phyloP scores from a whole-genome alignment of 2,888 invertebrate species.

The Lasioglossum malachurum region DNA sequence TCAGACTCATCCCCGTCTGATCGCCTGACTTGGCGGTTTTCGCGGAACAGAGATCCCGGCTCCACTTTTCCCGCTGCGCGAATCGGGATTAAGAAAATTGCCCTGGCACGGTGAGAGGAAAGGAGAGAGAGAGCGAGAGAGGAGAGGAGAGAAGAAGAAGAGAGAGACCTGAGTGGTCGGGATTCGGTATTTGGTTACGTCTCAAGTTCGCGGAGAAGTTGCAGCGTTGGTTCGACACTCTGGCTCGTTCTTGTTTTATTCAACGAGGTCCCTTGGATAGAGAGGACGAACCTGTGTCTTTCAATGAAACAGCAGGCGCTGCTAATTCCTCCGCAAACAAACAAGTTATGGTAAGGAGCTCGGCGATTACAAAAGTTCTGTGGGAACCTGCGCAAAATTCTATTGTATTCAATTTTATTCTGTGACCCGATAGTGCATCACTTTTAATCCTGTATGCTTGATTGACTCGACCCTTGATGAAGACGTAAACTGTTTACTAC shows the following conservation, averaged over 20 bases:
- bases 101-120: conserved; percentile 2
- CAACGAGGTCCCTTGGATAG: conserved; percentile 9
- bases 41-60: conserved; percentile 41
- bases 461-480: no score
- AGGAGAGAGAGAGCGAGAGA: not conserved
- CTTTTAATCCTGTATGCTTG: not conserved
- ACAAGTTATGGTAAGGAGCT: conserved; percentile 2
- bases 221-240: conserved; percentile 35
- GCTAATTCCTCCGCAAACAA: conserved; percentile 46
- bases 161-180: not conserved
- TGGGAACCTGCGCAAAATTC: not conserved
- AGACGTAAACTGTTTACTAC: no score
- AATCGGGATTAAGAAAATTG: conserved; percentile 68
- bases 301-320: conserved; percentile 32
- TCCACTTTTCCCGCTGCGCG: conserved; percentile 36
- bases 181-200: conserved; percentile 48
- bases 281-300: conserved; percentile 35
- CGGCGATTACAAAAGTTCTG: conserved; percentile 33
- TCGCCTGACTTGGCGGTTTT: conserved; percentile 71
- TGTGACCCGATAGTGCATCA: not conserved
- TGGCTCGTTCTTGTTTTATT: conserved; percentile 37
- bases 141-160: not conserved
- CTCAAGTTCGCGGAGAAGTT: conserved; percentile 43
- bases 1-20: conserved; percentile 62
- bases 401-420: not conserved